Evolutionary conservation across 2,113 vertebrate species (phyloP), one percentile per base, ranked within the genome.

Genomic region (Hippocampus mohnikei): DNA sequence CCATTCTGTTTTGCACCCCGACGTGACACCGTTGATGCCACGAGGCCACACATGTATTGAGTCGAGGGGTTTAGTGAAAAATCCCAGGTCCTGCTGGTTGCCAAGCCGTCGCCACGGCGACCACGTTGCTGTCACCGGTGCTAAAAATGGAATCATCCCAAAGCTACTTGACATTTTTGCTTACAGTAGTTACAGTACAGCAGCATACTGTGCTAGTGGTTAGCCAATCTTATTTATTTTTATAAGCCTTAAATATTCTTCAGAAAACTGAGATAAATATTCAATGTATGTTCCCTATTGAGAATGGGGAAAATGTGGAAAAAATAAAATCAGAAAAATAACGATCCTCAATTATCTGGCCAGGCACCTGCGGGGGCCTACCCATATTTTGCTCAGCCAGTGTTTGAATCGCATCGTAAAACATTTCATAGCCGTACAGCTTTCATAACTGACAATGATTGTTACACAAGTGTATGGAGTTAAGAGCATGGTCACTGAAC

Each of bases 51-150:
- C 33, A 79, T 77, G 71, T 70, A 76, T 85, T 80, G 76, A 74
- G 56, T 9, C 37, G 66, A 44, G 29, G 65, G 52, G n/a, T n/a
- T 53, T 69, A 78, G 67, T n/a, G n/a, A 74, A 50, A 29, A 75
- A 53, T 80, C 61, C 64, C 70, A 50, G 60, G 53, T 78, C 82
- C 66, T 63, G 70, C 73, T 80, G 68, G 74, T 82, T 83, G 68
- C 65, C 46, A 78, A 68, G 59, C 46, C 67, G 83, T 84, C 79
- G 41, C 79, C 67, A 83, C 76, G 75, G 74, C 76, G 84, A 82
- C 80, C 70, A 55, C 67, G 41, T 58, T 69, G 68, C 46, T 41
- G 56, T 42, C 66, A 29, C 69, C 42, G 53, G 56, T 61, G 63
- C 18, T n/a, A 23, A 42, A 42, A 42, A 12, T 27, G 42, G 42